phyloP scores from a whole-genome alignment of 2,888 invertebrate species.

The Coronaproctus castanopsis region DNA sequence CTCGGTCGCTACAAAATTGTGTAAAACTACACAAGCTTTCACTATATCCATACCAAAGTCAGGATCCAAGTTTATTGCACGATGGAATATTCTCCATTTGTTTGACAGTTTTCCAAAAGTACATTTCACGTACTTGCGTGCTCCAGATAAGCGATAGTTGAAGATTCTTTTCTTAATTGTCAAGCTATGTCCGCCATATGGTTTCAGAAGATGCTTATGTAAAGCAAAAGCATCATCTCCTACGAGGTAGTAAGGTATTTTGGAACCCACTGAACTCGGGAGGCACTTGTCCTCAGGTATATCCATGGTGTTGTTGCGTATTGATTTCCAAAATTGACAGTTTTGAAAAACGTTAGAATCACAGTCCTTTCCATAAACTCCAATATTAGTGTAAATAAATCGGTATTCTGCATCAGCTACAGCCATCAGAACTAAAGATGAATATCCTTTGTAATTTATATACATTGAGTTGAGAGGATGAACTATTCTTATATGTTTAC shows the following conservation, averaged over 20 bases:
- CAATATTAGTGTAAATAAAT: constrained; percentile 22
- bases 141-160: constrained; percentile 20
- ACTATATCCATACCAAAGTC: constrained; percentile 21
- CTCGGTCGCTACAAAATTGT: constrained; percentile 19
- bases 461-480: too few relatives aligned
- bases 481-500: too few relatives aligned
- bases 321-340: constrained; percentile 15
- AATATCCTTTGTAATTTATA: too few relatives aligned
- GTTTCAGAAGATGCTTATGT: constrained; percentile 18
- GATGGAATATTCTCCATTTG: too few relatives aligned
- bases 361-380: constrained; percentile 22
- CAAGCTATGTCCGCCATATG: constrained; percentile 18
- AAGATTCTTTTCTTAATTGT: constrained; percentile 18
- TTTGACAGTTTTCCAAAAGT: constrained; percentile 21
- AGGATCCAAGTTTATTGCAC: constrained; percentile 21
- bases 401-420: constrained; percentile 13
- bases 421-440: too few relatives aligned
- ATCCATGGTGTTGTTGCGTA: constrained; percentile 16
- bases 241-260: constrained; percentile 21
- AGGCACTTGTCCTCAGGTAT: constrained; percentile 19
- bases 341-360: constrained; percentile 22
- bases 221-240: constrained; percentile 22
- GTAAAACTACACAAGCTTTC: constrained; percentile 21
- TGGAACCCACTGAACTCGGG: constrained; percentile 18
- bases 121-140: constrained; percentile 19